Base-by-base conservation (phyloP, 1,140 invertebrate genomes). In the Mylabris phalerata region DNA sequence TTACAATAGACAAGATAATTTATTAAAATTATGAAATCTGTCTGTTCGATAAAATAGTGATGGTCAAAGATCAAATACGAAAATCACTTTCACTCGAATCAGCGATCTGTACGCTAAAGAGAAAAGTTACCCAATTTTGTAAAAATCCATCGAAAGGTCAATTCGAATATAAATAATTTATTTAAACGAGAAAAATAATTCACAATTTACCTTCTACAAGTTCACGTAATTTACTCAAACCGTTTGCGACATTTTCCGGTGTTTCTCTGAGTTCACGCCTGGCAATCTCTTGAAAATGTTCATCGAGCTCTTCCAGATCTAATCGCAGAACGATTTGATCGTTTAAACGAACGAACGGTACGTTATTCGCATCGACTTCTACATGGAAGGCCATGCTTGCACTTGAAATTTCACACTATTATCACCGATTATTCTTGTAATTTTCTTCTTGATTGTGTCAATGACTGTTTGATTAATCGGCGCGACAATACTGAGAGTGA, bases 201-300 rank as follows among this genome's bases (percentile, higher is more conserved):
- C 10, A 19, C 11, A 39, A 55, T 26, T 63, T 63, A 77, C 84
- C 82, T 66, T 83, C 77, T 0, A 89, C 71, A 13, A 84, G 71
- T 64, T 82, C 76, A 50, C 76, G 76, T 1, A 88, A 72, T 38
- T 78, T 77, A 48, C 69, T 73, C 7, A 88, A 67, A 26, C 79
- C 82, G 25, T 80, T 72, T 62, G 81, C 77, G 1, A 83, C 75
- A 51, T 79, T 79, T 62, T 85, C 84, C 0, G 84, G 82, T 0
- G 79, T 80, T 67, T 89, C 86, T 40, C 85, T 70, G 0, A 89
- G 68, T 68, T 89, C 86, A 32, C 78, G 80, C 55, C 75, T 73
- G 1, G 86, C 86, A 47, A 84, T 76, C 55, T 82, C 78, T 63
- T 75, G 71, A 50, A 57, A 72, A 49, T 64, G 56, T 7, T 62